A percentile compares a stretch with the other conserved stretches of the same genome.
Conservation (phyloP, 2,888 invertebrate genomes). For the Unio delphinus region DNA sequence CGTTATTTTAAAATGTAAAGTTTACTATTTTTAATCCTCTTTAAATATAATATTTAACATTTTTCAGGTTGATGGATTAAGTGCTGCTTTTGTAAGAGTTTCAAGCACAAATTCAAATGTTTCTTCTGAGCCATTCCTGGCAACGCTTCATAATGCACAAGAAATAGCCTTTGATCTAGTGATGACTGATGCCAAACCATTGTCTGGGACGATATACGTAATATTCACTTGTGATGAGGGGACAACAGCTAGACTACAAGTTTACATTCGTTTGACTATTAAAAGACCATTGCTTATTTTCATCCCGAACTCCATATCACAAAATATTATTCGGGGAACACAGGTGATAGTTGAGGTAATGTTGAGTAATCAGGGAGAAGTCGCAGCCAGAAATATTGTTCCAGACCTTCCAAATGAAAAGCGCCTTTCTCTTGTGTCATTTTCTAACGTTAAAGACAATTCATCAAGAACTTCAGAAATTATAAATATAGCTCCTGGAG, state of each 20-base stretch:
- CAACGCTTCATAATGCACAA: neutral
- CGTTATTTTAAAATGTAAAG: no score
- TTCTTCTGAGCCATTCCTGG: conserved; percentile 1
- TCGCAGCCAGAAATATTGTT: conserved; percentile 28
- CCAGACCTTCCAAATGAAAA: conserved; percentile 29
- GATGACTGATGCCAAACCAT: conserved; percentile 18
- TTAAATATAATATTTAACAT: neutral
- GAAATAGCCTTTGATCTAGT: conserved; percentile 15
- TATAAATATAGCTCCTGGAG: conserved; percentile 18
- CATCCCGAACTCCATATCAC: conserved; percentile 11
- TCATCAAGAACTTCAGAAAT: neutral
- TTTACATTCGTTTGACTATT: conserved; percentile 18
- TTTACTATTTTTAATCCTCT: no score
- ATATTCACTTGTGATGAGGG: conserved; percentile 19
- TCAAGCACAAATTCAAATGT: neutral
- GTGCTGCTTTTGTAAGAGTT: conserved; percentile 6
- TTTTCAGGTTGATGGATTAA: conserved; percentile 14
- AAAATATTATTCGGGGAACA: conserved; percentile 20
- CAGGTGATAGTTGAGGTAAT: conserved; percentile 25
- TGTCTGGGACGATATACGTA: conserved; percentile 22
- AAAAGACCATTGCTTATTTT: conserved; percentile 18
- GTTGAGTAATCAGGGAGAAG: conserved; percentile 38
- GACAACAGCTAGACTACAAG: conserved; percentile 17
- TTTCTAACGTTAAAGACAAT: conserved; percentile 14
- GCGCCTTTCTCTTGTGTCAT: conserved; percentile 33